Conservation (phyloP, 2,888 invertebrate species). For the Drosophila mimica region DNA sequence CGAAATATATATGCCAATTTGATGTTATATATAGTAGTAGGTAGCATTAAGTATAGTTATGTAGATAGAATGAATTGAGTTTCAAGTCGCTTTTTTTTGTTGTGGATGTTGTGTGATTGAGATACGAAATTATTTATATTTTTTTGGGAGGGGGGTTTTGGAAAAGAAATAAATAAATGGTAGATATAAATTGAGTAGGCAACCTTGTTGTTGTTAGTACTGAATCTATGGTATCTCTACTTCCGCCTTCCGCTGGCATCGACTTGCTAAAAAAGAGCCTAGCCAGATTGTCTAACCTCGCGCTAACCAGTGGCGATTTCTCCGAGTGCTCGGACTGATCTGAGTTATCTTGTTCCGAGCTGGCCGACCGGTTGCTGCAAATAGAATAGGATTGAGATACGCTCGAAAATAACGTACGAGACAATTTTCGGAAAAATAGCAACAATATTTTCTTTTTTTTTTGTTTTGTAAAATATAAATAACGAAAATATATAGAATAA, state of each 20-base stretch:
- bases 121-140: constrained; percentile 39
- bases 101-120: constrained; percentile 12
- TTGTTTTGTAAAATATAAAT: constrained; percentile 17
- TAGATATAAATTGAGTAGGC: constrained; percentile 71
- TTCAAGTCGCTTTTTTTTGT: constrained; percentile 20
- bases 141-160: constrained; percentile 11
- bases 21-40: constrained; percentile 29
- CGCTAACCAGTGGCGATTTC: constrained; percentile 89
- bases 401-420: constrained; percentile 43
- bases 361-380: constrained; percentile 87
- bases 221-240: constrained; percentile 85
- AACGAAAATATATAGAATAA: constrained; percentile 36
- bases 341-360: constrained; percentile 87
- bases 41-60: constrained; percentile 13
- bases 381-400: constrained; percentile 59
- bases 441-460: constrained; percentile 11
- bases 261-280: constrained; percentile 90
- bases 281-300: constrained; percentile 91
- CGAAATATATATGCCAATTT: constrained; percentile 57
- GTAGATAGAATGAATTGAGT: constrained; percentile 40
- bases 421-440: constrained; percentile 33
- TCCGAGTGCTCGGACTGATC: constrained; percentile 86
- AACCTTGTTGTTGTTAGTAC: constrained; percentile 85
- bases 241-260: constrained; percentile 85
- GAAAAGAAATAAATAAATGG: constrained; percentile 34